A percentile compares a stretch with the other conserved stretches of the same genome.
These are phyloP conservation scores for Temnothorax longispinosus DNA, from an alignment of 1,140 invertebrate genomes.

Conservation along the genomic window DNA sequence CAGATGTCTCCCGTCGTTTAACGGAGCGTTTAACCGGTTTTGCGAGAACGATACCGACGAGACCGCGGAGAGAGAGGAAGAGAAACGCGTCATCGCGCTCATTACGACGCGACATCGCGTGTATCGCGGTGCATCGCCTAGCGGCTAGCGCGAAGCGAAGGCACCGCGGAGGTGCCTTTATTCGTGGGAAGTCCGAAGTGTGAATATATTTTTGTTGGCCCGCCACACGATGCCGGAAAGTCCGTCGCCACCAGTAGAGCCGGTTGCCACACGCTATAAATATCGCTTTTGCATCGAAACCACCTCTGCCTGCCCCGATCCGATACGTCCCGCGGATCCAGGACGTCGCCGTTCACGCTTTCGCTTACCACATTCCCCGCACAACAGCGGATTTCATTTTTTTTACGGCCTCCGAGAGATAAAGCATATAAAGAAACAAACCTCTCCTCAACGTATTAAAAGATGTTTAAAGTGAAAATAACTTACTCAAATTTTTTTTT, in stretches of 20 bases:
- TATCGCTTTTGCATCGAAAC: conserved; percentile 83
- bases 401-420: neutral
- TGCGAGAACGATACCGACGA: conserved; percentile 28
- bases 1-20: conserved; percentile 47
- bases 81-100: neutral
- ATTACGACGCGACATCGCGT: conserved; percentile 13
- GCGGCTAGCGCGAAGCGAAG: conserved; percentile 25
- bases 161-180: conserved; percentile 59
- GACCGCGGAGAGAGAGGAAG: neutral
- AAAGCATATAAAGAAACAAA: neutral
- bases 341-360: conserved; percentile 52
- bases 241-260: conserved; percentile 71
- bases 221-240: conserved; percentile 81
- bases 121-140: neutral
- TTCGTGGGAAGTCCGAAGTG: conserved; percentile 71
- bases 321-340: conserved; percentile 76
- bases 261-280: conserved; percentile 81
- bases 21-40: conserved; percentile 4
- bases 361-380: neutral
- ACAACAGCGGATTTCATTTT: neutral
- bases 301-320: conserved; percentile 76
- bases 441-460: neutral
- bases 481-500: neutral
- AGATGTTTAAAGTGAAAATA: conserved; percentile 1
- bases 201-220: conserved; percentile 84